Conservation (phyloP, 2,113 vertebrate species). For the Carettochelys insculpta region DNA sequence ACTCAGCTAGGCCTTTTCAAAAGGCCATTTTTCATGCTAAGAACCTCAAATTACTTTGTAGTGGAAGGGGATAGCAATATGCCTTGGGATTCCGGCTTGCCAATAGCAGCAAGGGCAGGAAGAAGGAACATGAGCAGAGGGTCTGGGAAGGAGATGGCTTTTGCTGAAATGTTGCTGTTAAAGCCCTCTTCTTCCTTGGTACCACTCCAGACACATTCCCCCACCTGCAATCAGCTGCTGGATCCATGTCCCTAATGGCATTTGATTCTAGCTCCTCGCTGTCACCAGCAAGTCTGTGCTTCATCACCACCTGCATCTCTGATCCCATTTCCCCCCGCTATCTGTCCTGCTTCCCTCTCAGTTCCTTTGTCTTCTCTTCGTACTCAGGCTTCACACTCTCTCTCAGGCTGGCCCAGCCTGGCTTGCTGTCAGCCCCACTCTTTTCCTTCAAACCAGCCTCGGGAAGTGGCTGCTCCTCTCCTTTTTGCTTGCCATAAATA, state of each 20-base stretch:
- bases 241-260: neutral
- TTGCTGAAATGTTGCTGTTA: neutral
- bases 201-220: neutral
- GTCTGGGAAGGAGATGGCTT: neutral
- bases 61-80: neutral
- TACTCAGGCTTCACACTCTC: neutral
- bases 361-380: neutral
- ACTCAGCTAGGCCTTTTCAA: rapidly evolving
- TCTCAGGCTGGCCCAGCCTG: neutral
- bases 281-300: neutral
- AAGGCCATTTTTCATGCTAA: neutral
- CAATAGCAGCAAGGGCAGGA: neutral
- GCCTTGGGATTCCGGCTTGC: neutral
- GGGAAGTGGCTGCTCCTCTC: neutral
- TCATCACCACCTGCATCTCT: neutral
- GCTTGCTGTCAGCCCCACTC: neutral
- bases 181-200: neutral
- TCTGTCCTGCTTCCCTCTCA: neutral
- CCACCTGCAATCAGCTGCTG: neutral
- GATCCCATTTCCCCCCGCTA: neutral
- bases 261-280: neutral
- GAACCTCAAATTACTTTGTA: neutral
- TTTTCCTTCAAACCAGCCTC: neutral
- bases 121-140: neutral
- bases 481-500: neutral